phyloP scores from a whole-genome alignment of 2,113 vertebrate species.

The Copsychus sechellarum region DNA sequence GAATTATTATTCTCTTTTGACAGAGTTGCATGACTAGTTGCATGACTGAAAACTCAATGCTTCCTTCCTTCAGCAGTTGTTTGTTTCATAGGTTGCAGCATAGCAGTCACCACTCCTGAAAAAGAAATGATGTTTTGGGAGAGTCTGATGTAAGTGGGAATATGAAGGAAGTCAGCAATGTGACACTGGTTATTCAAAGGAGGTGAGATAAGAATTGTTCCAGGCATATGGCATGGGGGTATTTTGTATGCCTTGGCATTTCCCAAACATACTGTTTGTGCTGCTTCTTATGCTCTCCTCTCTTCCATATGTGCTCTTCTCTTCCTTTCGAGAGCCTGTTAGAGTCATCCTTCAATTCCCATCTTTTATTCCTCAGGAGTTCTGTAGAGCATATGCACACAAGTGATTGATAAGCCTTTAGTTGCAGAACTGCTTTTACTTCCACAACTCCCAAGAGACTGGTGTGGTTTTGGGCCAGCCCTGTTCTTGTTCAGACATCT shows the following conservation, averaged over 20 bases:
- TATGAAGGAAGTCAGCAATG: not conserved
- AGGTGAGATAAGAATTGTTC: not conserved
- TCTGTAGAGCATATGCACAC: not conserved
- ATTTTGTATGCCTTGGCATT: not conserved
- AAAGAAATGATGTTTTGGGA: not conserved
- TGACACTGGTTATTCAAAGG: not conserved
- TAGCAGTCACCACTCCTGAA: not conserved
- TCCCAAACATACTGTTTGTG: not conserved
- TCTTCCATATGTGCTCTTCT: not conserved
- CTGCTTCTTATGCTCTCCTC: not conserved
- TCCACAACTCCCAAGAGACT: slow-evolving; percentile 7
- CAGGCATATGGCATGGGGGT: not conserved
- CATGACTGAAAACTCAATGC: not conserved
- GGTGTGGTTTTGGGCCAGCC: slow-evolving; percentile 37
- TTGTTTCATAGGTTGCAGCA: not conserved
- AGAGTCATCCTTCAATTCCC: not conserved
- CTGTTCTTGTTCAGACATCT: slow-evolving; percentile 56
- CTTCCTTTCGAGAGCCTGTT: not conserved
- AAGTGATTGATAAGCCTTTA: slow-evolving; percentile 20
- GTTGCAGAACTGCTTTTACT: slow-evolving; percentile 37
- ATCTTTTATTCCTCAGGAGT: not conserved
- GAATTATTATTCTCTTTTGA: not conserved
- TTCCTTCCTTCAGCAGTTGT: not conserved
- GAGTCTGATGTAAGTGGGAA: not conserved
- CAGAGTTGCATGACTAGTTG: not conserved